Evolutionary conservation across 2,113 vertebrate genomes (phyloP), one percentile per base, ranked within the genome.

Genomic region (Notarius lentiginosus): DNA sequence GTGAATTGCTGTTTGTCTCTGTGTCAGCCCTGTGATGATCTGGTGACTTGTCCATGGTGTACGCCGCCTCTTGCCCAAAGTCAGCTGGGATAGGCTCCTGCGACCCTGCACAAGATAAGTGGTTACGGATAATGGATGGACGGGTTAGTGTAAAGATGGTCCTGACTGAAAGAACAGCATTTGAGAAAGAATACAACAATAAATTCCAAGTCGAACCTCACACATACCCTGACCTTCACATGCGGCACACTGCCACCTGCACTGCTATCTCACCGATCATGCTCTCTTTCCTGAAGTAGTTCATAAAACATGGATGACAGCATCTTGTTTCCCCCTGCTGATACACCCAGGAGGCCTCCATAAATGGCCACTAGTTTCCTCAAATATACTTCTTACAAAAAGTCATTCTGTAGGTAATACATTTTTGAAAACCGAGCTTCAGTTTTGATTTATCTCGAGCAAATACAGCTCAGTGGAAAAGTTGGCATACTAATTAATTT

Each of bases 181-280:
- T 75, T 51, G 20, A 51, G 22, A 1, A 41, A 34, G 30, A 72
- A 41, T 72, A 49, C 20, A 4, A 5, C 41, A 49, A 2, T 22
- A 49, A 12, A 20, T 75, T 20, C 41, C 12, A 41, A 49, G 20
- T 1, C 10, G 2, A 49, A 75, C 49, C 34, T 20, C 70, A 47
- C 61, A 41, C 79, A 41, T 56, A 79, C 27, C 15, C 24, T 86
- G 85, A 86, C 85, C 85, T 86, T 86, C 73, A 58, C 65, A 80
- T 80, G 51, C 41, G 51, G 51, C 49, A 34, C 53, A 24, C 24
- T 80, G 60, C 51, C 85, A 80, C 76, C 63, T 86, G 63, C 22
- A 55, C 72, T 53, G 55, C 73, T 79, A 49, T 65, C 60, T 85
- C 84, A 14, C 41, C 47, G 49, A 55, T 80, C 85, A 80, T 60